Evolutionary conservation across 1,140 invertebrate species (phyloP).

Genomic region (Harpegnathos saltator): DNA sequence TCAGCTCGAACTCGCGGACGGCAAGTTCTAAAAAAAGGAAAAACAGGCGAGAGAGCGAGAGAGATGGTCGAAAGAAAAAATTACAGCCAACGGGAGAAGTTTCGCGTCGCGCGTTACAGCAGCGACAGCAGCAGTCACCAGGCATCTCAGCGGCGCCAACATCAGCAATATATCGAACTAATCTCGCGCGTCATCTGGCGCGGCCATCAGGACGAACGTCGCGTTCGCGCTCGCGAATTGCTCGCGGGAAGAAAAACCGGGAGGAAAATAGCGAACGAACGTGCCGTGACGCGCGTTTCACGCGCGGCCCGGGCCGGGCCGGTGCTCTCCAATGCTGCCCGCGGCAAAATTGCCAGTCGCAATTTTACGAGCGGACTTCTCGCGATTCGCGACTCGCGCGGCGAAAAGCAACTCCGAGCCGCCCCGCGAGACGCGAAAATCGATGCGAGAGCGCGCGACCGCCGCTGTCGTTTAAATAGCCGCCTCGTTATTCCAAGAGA

Average conservation of each 20-base stretch:
- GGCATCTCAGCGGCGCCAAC: constrained; percentile 13
- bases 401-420: not conserved
- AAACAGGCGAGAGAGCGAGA: too few species aligned
- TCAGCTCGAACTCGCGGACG: too few species aligned
- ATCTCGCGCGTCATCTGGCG: constrained; percentile 36
- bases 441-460: not conserved
- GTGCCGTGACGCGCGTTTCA: constrained; percentile 25
- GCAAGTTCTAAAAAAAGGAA: too few species aligned
- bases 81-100: not conserved
- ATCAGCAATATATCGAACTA: not conserved
- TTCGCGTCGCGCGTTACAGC: not conserved
- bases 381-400: not conserved
- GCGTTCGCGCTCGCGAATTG: constrained; percentile 23
- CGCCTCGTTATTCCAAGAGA: not conserved
- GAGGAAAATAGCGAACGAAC: not conserved
- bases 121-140: too few species aligned
- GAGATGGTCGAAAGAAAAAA: not conserved
- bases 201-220: constrained; percentile 26
- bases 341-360: not conserved
- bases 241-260: not conserved
- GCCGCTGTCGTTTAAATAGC: not conserved
- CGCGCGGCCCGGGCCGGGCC: not conserved
- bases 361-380: constrained; percentile 17
- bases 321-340: not conserved
- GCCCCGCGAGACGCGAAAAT: not conserved